These are phyloP conservation scores for Nasua narica DNA, from an alignment of 2,797 vertebrate genomes.

Conservation along the genomic window DNA sequence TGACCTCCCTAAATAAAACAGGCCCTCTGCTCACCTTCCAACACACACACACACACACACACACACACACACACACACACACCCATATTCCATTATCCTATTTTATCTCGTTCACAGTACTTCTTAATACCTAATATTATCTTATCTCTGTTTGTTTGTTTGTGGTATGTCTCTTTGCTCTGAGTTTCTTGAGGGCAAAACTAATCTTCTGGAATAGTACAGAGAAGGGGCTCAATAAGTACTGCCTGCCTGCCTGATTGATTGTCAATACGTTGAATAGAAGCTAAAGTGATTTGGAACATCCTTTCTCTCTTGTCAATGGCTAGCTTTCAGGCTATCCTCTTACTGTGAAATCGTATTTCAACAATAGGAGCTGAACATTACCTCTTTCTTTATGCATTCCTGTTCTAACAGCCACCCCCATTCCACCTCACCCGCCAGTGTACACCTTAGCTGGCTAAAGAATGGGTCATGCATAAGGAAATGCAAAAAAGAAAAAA, in stretches of 20 bases:
- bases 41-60: too few relatives aligned
- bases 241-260: not conserved
- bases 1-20: not conserved
- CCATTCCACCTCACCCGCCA: not conserved
- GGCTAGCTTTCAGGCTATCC: not conserved
- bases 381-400: not conserved
- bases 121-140: not conserved
- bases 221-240: not conserved
- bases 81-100: not conserved
- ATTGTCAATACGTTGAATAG: not conserved
- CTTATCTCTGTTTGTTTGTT: not conserved
- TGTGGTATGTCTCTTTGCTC: not conserved
- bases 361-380: conserved; percentile 2
- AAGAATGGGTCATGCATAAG: not conserved
- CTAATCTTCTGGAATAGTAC: not conserved
- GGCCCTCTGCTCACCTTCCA: not conserved
- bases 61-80: not conserved
- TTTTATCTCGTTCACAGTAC: not conserved
- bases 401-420: not conserved
- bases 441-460: not conserved
- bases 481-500: not conserved
- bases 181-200: not conserved
- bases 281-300: not conserved
- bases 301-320: not conserved
- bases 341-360: conserved; percentile 45